Evolutionary conservation across 2,113 vertebrate genomes (phyloP).

Genomic region (Chloropsis hardwickii): DNA sequence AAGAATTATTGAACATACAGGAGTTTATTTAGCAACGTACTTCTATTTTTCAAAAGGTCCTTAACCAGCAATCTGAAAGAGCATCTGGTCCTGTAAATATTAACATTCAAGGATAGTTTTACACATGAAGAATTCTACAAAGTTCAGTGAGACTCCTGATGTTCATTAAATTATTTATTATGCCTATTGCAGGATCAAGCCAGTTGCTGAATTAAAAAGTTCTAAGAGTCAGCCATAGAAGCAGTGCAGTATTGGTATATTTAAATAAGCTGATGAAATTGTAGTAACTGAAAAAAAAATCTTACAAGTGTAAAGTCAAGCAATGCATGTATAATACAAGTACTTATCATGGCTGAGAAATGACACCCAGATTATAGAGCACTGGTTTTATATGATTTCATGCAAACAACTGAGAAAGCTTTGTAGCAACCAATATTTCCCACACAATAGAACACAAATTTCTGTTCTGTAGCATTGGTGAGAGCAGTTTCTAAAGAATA

Average conservation of each 20-base stretch:
- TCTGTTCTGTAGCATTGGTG: neutral
- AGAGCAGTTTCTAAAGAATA: neutral
- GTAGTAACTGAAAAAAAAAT: neutral
- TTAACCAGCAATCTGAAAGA: neutral
- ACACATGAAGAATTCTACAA: neutral
- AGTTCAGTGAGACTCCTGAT: neutral
- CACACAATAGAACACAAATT: neutral
- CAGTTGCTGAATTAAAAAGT: neutral
- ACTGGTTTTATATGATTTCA: neutral
- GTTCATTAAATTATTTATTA: neutral
- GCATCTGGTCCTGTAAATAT: neutral
- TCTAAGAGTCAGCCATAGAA: neutral
- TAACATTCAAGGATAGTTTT: neutral
- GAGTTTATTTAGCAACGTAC: neutral
- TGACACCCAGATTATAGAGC: neutral
- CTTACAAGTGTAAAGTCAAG: neutral
- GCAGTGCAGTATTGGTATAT: neutral
- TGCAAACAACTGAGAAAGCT: neutral
- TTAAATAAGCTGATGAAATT: neutral
- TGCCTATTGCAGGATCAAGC: neutral
- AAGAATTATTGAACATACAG: neutral
- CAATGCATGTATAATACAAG: neutral
- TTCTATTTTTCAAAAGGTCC: constrained; percentile 5
- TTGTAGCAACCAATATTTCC: neutral
- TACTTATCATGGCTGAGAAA: neutral